phyloP scores from a whole-genome alignment of 30 jellyfish, hydroid and myxozoan species.

The Sanderia malayensis region DNA sequence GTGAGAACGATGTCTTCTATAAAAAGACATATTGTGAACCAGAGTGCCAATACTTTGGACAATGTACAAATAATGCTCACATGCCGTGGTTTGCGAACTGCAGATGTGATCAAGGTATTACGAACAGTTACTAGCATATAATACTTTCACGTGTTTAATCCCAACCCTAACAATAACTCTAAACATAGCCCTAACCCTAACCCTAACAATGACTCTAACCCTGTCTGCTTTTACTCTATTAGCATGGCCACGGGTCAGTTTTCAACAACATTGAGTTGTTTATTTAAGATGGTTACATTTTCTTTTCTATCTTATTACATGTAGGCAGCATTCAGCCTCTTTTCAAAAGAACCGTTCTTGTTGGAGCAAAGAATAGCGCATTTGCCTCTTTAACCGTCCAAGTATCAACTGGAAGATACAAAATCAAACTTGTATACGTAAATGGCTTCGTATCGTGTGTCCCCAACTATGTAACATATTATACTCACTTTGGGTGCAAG shows the following conservation, averaged over 20 bases:
- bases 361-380: conserved; percentile 23
- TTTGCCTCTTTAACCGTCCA: conserved; percentile 28
- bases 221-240: too few species aligned
- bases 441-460: conserved; percentile 42
- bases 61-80: conserved; percentile 34
- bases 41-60: conserved; percentile 37
- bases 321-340: conserved; percentile 44
- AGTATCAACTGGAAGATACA: conserved; percentile 37
- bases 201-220: too few species aligned
- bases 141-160: too few species aligned
- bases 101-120: conserved; percentile 40
- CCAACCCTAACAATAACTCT: too few species aligned
- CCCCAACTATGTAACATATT: not conserved
- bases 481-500: conserved; percentile 37
- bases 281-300: too few species aligned
- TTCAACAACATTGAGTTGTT: too few species aligned
- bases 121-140: too few species aligned
- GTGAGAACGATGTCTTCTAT: not conserved
- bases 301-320: too few species aligned
- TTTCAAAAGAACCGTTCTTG: not conserved
- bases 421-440: conserved; percentile 23
- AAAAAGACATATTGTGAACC: conserved; percentile 24
- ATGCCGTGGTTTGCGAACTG: too few species aligned
- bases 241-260: too few species aligned
- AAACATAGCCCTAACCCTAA: too few species aligned